These are phyloP conservation scores for Stegastes partitus DNA, from an alignment of 2,113 vertebrate species.

Conservation along the genomic window DNA sequence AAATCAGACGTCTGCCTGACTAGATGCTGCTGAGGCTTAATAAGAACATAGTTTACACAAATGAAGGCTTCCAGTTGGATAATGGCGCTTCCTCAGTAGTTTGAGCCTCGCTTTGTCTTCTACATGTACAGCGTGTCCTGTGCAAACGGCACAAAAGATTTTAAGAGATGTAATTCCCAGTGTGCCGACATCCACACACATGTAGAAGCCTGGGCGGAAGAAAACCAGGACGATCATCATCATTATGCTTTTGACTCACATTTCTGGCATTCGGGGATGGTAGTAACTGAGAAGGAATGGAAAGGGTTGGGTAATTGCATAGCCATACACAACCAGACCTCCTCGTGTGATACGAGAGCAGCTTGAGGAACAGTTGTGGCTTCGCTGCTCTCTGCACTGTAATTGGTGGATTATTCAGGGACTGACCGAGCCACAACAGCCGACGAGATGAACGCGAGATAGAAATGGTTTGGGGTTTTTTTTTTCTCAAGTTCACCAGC, in stretches of 20 bases:
- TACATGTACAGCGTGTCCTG: neutral
- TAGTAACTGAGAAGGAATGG: constrained; percentile 52
- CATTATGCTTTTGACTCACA: constrained; percentile 48
- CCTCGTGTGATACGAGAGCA: constrained; percentile 33
- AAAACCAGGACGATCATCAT: constrained; percentile 38
- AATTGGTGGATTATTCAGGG: constrained; percentile 68
- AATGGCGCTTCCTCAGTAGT: neutral
- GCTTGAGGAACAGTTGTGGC: constrained; percentile 47
- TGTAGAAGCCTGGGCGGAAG: constrained; percentile 18
- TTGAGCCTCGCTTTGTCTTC: neutral
- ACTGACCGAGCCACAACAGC: constrained; percentile 50
- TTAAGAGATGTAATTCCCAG: neutral
- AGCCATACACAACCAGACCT: constrained; percentile 46
- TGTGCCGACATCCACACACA: neutral
- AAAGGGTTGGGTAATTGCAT: constrained; percentile 63
- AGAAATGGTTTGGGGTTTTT: constrained; percentile 52
- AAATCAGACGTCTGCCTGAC: no score
- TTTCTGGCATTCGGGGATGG: constrained; percentile 49
- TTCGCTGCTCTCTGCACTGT: constrained; percentile 49
- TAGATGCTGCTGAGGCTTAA: no score
- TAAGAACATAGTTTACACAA: no score
- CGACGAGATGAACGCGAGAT: constrained; percentile 41
- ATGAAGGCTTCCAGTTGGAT: no score
- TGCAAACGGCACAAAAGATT: neutral
- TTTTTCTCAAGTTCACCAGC: constrained; percentile 33